phyloP scores from a whole-genome alignment of 2,888 invertebrate genomes.

The Lacanobia wlatinum region DNA sequence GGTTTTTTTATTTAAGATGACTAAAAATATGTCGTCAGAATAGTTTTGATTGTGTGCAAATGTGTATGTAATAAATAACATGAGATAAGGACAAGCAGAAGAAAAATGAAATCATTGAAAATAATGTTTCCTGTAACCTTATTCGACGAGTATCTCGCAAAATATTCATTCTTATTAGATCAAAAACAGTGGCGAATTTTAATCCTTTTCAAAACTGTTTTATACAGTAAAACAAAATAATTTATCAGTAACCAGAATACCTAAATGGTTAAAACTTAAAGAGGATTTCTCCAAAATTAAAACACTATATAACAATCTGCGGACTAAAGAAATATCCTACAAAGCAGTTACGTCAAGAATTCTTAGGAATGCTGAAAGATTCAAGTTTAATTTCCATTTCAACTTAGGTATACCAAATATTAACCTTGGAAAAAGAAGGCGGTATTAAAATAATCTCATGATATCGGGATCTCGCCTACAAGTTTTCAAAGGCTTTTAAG shows the following conservation, averaged over 20 bases:
- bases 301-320: conserved; percentile 2
- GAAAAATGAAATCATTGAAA: background rate
- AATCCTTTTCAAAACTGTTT: conserved; percentile 2
- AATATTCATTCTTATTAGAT: background rate
- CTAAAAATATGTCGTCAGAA: no score
- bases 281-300: conserved; percentile 2
- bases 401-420: background rate
- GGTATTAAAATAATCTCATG: conserved; percentile 7
- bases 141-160: background rate
- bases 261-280: conserved; percentile 13
- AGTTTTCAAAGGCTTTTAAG: conserved; percentile 38
- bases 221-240: background rate
- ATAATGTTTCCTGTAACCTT: background rate
- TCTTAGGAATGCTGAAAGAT: conserved; percentile 1
- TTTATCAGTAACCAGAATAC: conserved; percentile 8
- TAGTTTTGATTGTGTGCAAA: no score
- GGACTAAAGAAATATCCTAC: conserved; percentile 5
- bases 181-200: background rate
- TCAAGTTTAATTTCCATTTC: conserved; percentile 14
- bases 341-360: conserved; percentile 3
- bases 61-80: no score
- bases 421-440: conserved; percentile 5
- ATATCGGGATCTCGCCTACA: conserved; percentile 20
- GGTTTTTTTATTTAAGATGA: no score
- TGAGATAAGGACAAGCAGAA: no score